A percentile compares a stretch with the other conserved stretches of the same genome.
Conservation (phyloP, 2,113 vertebrate species). For the Bolborhynchus lineola region DNA sequence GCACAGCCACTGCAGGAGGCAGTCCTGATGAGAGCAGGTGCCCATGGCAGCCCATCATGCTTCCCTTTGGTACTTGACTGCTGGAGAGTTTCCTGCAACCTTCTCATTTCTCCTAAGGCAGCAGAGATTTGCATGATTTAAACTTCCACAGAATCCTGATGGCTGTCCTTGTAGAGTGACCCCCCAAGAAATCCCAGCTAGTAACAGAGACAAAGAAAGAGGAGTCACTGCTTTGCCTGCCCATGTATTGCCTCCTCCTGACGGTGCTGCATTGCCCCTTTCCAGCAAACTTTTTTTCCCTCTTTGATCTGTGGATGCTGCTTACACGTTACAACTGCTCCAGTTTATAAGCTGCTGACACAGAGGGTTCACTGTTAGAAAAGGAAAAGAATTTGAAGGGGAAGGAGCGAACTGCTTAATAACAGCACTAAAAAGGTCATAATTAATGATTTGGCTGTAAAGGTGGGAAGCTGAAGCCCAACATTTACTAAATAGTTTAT, state of each 20-base stretch:
- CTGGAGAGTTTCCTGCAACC: not conserved
- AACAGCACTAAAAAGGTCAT: conserved; percentile 15
- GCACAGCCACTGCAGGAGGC: not conserved
- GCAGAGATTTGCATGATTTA: not conserved
- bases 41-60: accelerated
- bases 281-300: not conserved
- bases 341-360: not conserved
- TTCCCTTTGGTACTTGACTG: accelerated
- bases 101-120: not conserved
- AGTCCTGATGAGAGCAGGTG: not conserved
- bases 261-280: not conserved
- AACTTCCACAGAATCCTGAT: not conserved
- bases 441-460: conserved; percentile 36
- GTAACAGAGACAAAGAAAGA: not conserved
- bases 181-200: not conserved
- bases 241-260: not conserved
- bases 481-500: conserved; percentile 44
- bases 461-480: conserved; percentile 10
- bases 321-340: not conserved
- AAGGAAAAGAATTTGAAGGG: not conserved
- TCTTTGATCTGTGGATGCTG: not conserved
- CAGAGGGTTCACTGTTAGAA: conserved; percentile 44
- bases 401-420: not conserved
- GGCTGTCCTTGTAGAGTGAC: not conserved
- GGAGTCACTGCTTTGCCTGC: not conserved